Evolutionary conservation across 2,888 invertebrate genomes (phyloP), one percentile per base, ranked within the genome.

Genomic region (Apoda limacodes): DNA sequence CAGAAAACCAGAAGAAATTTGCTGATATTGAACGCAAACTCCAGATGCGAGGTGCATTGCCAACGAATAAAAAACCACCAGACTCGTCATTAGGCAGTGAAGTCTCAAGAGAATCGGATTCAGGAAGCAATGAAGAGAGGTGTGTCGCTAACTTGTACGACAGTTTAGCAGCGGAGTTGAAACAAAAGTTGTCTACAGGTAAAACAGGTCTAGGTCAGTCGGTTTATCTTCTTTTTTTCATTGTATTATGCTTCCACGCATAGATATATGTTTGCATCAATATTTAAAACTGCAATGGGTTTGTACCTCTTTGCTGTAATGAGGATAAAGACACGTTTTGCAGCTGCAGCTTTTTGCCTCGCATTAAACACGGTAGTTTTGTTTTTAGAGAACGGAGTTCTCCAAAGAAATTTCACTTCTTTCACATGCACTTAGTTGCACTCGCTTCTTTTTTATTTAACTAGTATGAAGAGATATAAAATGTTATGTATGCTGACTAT

Each of bases 131-230:
- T 45, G 85, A 90, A 60, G 88, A 88, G 52, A 74, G 87, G 66
- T 83, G 75, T 21, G 80, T 91, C 13, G 87, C 92, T 13, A 90
- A 88, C 37, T 82, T 95, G 5, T 96, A 95, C 62, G 95, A 95
- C 61, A 94, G 94, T 21, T 81, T 97, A 42, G 94, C 95, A 2
- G 95, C 95, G 0, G 98, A 98, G 58, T 69, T 98, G 44, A 86
- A 95, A 46, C 63, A 76, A 50, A 78, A 85, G 80, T 54, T 85
- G 83, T 56, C 85, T 64, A 64, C 80, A 72, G 80, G 80, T 72
- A 80, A 80, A 78, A 67, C 67, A 45, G 78, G 72, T 38, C 34
- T 76, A 78, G 78, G 78, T 80, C 62, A 78, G 78, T 76, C 28
- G 15, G 40, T 23, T 43, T 54, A 63, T 54, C 27, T 26, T 11